These are phyloP conservation scores for Pomatostomus ruficeps DNA, from an alignment of 2,113 vertebrate genomes.

Conservation along the genomic window DNA sequence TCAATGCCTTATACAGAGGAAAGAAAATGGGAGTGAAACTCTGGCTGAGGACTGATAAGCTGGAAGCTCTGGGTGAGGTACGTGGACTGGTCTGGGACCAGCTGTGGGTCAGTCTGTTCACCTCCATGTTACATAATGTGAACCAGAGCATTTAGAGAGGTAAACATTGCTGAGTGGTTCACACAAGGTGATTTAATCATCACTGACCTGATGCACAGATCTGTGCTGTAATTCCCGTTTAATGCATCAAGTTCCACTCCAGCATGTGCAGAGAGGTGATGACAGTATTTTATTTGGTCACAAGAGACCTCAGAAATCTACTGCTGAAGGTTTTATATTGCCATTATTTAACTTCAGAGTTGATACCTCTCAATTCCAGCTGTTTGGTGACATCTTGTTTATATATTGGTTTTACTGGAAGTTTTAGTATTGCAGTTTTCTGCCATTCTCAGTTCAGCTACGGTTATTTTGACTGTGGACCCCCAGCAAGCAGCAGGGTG, in stretches of 20 bases:
- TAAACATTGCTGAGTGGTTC: neutral
- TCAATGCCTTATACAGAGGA: neutral
- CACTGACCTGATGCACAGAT: neutral
- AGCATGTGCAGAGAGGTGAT: neutral
- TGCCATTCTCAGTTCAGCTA: neutral
- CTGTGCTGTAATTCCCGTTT: neutral
- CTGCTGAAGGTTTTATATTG: neutral
- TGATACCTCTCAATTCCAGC: neutral
- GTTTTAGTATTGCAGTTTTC: neutral
- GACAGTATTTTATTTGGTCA: neutral
- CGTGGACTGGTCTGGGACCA: neutral
- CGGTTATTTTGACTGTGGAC: neutral
- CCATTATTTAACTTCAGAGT: neutral
- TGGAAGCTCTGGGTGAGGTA: neutral
- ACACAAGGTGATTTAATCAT: conserved; percentile 11
- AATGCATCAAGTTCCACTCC: neutral
- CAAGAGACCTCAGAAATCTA: neutral
- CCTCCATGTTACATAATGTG: neutral
- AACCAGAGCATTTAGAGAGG: neutral
- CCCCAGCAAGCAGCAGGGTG: neutral
- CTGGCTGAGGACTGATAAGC: neutral
- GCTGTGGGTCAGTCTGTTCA: neutral
- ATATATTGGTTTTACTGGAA: neutral
- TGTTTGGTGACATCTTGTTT: conserved; percentile 15
- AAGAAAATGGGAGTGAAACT: neutral